phyloP scores from a whole-genome alignment of 1,140 invertebrate species.

The Panagrolaimus sp. region DNA sequence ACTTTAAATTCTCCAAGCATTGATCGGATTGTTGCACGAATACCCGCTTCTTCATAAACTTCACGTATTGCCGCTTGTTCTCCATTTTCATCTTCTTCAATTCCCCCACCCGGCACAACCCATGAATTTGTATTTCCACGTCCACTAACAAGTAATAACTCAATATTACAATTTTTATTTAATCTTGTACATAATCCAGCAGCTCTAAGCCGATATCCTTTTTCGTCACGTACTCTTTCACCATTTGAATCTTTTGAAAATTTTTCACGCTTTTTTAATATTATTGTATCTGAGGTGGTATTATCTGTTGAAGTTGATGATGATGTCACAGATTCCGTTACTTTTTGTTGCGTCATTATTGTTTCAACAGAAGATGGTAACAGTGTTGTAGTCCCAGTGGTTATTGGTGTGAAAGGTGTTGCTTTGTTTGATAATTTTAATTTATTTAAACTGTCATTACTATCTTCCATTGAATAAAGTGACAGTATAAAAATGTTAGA shows the following conservation, averaged over 20 bases:
- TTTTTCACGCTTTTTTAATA: slow-evolving; percentile 8
- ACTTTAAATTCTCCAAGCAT: slow-evolving; percentile 89
- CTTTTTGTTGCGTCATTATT: too few species aligned
- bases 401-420: too few species aligned
- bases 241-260: slow-evolving; percentile 18
- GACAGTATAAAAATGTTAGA: too few species aligned
- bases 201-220: slow-evolving; percentile 20
- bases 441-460: too few species aligned
- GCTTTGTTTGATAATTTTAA: too few species aligned
- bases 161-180: neutral
- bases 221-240: slow-evolving; percentile 18
- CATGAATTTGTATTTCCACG: slow-evolving; percentile 78
- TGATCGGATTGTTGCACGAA: slow-evolving; percentile 76
- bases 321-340: neutral
- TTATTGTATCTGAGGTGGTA: neutral
- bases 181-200: slow-evolving; percentile 16
- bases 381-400: too few species aligned
- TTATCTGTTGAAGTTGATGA: neutral
- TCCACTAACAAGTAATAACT: slow-evolving; percentile 86
- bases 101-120: slow-evolving; percentile 89
- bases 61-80: slow-evolving; percentile 80
- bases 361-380: too few species aligned
- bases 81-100: slow-evolving; percentile 77
- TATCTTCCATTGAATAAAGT: too few species aligned
- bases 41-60: slow-evolving; percentile 86